Percentiles rank a stretch among this genome's conserved stretches.
phyloP scores from a whole-genome alignment of 2,113 vertebrate species.

The Cricetomys ansorgei region DNA sequence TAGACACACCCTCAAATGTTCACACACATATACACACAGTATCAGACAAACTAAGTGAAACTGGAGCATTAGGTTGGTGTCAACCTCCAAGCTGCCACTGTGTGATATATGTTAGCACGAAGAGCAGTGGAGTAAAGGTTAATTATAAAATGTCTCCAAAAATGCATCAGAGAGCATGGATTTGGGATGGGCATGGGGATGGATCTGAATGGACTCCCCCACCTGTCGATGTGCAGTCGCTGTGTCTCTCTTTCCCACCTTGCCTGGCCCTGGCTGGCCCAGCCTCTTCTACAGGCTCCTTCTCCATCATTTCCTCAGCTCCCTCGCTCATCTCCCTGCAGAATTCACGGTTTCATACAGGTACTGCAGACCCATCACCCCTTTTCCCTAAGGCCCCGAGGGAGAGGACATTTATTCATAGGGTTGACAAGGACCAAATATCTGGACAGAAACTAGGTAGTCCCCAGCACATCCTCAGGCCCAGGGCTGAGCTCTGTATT shows the following conservation, averaged over 20 bases:
- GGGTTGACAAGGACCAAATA: background rate
- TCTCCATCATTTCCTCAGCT: background rate
- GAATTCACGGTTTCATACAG: background rate
- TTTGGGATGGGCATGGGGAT: background rate
- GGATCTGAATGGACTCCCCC: background rate
- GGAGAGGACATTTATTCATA: background rate
- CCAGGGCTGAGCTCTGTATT: background rate
- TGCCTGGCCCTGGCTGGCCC: background rate
- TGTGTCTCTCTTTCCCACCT: background rate
- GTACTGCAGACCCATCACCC: background rate
- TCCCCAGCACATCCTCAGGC: background rate
- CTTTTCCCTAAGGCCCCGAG: background rate
- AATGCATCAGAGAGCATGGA: background rate
- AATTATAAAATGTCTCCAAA: background rate
- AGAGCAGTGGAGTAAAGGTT: background rate
- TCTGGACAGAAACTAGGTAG: background rate
- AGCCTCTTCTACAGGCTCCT: background rate
- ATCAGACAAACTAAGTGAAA: background rate
- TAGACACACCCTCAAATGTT: background rate
- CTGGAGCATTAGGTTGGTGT: fast-evolving
- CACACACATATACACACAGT: fast-evolving
- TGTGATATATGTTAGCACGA: fast-evolving
- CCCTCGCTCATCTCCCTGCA: background rate
- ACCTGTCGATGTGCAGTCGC: fast-evolving
- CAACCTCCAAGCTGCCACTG: background rate